Evolutionary conservation across 2,797 vertebrate genomes (phyloP).

Genomic region (Sus cebifrons): DNA sequence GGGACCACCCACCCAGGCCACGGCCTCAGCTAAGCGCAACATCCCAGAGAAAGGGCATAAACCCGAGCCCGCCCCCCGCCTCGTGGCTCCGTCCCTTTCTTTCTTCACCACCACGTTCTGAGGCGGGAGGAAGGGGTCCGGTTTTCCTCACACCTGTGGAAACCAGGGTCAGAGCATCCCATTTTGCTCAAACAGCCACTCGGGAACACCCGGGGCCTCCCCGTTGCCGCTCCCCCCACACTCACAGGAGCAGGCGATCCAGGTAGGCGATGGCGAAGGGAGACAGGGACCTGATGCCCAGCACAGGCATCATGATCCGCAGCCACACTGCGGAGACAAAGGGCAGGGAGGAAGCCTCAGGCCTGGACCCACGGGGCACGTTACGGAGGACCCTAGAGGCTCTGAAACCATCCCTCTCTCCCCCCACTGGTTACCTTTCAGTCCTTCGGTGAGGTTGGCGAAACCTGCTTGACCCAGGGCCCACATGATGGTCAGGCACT

Average conservation of each 20-base stretch:
- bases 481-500: conserved; percentile 98
- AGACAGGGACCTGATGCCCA: conserved; percentile 96
- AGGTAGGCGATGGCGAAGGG: conserved; percentile 96
- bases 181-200: conserved; percentile 29
- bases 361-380: neutral
- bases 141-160: conserved; percentile 38
- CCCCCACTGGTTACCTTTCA: conserved; percentile 92
- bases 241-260: conserved; percentile 97
- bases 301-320: conserved; percentile 97
- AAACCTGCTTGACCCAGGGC: conserved; percentile 96
- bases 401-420: neutral
- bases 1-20: neutral
- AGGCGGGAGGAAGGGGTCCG: conserved; percentile 48
- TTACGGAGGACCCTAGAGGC: neutral
- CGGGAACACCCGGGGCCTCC: conserved; percentile 13
- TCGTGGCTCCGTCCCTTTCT: conserved; percentile 41
- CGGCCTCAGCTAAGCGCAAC: neutral
- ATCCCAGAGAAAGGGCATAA: neutral
- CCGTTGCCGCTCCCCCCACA: conserved; percentile 67
- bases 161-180: conserved; percentile 52
- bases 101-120: conserved; percentile 50
- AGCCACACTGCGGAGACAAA: conserved; percentile 94
- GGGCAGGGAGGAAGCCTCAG: neutral
- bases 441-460: conserved; percentile 95
- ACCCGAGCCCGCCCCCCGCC: neutral